Evolutionary conservation across 1,140 invertebrate genomes (phyloP).

Genomic region (Drosophila gunungcola): DNA sequence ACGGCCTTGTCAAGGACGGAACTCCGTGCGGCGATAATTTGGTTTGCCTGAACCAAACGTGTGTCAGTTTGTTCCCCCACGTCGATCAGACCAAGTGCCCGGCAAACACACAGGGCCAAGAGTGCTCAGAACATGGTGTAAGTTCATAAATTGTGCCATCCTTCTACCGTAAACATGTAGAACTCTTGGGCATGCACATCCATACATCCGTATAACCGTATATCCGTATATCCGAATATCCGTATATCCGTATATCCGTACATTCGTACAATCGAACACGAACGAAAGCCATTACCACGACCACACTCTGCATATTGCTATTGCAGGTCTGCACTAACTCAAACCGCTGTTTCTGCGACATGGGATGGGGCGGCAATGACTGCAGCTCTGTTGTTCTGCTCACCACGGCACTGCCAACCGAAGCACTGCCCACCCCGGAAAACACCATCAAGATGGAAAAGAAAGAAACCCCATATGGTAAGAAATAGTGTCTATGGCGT

Average conservation of each 20-base stretch:
- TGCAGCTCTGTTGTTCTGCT: slow-evolving; percentile 92
- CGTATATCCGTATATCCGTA: background rate
- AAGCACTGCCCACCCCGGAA: slow-evolving; percentile 84
- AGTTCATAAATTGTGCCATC: slow-evolving; percentile 82
- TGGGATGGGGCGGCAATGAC: slow-evolving; percentile 94
- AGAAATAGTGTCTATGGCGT: slow-evolving; percentile 82
- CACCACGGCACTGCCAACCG: slow-evolving; percentile 86
- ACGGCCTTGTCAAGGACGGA: slow-evolving; percentile 94
- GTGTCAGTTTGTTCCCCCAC: slow-evolving; percentile 92
- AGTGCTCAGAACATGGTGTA: slow-evolving; percentile 97
- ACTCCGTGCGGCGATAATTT: slow-evolving; percentile 96
- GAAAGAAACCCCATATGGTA: slow-evolving; percentile 95
- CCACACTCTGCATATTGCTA: slow-evolving; percentile 23
- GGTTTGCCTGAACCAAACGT: slow-evolving; percentile 97
- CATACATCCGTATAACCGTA: no score
- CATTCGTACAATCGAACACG: background rate
- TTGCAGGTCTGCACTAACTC: slow-evolving; percentile 95
- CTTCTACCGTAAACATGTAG: background rate
- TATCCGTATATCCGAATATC: no score
- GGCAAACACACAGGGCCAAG: slow-evolving; percentile 93
- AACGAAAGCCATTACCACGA: slow-evolving; percentile 11
- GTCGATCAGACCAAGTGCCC: slow-evolving; percentile 94
- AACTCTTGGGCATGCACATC: background rate
- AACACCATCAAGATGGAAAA: slow-evolving; percentile 89
- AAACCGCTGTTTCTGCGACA: slow-evolving; percentile 95